Conservation (phyloP, 2,113 vertebrate genomes). For the Bubo scandiacus region DNA sequence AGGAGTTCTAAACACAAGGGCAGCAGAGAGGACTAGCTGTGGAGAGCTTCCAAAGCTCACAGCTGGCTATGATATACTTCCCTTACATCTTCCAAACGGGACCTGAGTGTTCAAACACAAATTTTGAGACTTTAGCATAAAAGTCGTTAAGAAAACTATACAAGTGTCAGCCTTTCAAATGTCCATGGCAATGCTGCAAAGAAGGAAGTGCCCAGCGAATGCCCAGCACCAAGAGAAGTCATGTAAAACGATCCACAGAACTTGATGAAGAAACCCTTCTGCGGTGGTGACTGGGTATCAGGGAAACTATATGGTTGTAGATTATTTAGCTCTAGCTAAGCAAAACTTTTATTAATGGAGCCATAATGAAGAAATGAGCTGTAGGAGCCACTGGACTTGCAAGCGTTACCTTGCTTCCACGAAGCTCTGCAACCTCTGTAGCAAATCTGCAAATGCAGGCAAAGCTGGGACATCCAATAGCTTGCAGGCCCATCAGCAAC, state of each 20-base stretch:
- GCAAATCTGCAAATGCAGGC: neutral
- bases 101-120: neutral
- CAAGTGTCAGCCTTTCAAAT: neutral
- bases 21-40: neutral
- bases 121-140: neutral
- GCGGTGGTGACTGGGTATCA: neutral
- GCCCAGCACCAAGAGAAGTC: neutral
- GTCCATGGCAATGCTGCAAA: neutral
- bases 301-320: neutral
- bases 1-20: neutral
- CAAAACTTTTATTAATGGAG: neutral
- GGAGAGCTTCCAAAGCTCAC: neutral
- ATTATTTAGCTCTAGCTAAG: neutral
- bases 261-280: neutral
- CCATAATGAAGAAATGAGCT: neutral
- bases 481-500: neutral
- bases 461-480: neutral
- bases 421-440: neutral
- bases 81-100: neutral
- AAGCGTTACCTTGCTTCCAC: neutral
- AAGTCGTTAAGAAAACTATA: neutral
- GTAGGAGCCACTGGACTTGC: neutral
- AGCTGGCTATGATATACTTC: neutral
- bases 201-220: neutral
- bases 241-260: neutral